phyloP scores from a whole-genome alignment of 2,797 vertebrate genomes.

The Ctenopoma multispine region DNA sequence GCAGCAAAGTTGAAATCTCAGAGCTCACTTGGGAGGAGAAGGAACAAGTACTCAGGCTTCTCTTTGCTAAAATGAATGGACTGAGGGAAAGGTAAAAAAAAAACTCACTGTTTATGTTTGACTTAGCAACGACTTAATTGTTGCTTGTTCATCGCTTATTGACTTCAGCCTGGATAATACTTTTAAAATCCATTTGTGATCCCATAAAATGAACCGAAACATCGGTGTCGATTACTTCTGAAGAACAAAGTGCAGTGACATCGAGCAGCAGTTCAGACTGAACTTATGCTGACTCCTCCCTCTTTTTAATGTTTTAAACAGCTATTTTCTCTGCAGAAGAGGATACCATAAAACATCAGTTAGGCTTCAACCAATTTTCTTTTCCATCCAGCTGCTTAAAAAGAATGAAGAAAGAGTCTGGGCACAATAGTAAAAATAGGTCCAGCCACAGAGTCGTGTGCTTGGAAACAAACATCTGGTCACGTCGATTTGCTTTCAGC shows the following conservation, averaged over 20 bases:
- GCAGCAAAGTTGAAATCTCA: slow-evolving; percentile 84
- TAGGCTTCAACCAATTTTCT: slow-evolving; percentile 83
- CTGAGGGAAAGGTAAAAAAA: slow-evolving; percentile 80
- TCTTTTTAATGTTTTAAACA: slow-evolving; percentile 84
- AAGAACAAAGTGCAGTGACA: slow-evolving; percentile 66
- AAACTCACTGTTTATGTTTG: slow-evolving; percentile 24
- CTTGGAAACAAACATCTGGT: slow-evolving; percentile 86
- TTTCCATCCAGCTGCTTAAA: slow-evolving; percentile 83
- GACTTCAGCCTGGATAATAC: slow-evolving; percentile 46
- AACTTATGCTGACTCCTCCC: slow-evolving; percentile 77
- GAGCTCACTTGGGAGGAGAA: slow-evolving; percentile 95
- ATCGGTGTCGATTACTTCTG: slow-evolving; percentile 50
- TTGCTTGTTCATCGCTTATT: slow-evolving; percentile 22
- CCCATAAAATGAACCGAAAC: slow-evolving; percentile 50
- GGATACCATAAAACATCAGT: slow-evolving; percentile 86
- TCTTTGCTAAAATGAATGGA: slow-evolving; percentile 94
- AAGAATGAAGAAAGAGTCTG: slow-evolving; percentile 83
- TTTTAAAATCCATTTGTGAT: slow-evolving; percentile 46
- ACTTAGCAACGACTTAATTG: slow-evolving; percentile 22
- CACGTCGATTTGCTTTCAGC: slow-evolving; percentile 77
- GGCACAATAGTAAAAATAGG: slow-evolving; percentile 87
- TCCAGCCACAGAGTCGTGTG: slow-evolving; percentile 81
- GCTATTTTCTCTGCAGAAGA: slow-evolving; percentile 81
- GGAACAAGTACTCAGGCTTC: slow-evolving; percentile 87
- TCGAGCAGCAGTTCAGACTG: slow-evolving; percentile 55